A percentile compares a stretch with the other conserved stretches of the same genome.
Evolutionary conservation across 2,113 vertebrate species (phyloP).

Genomic region (Centropristis striata): DNA sequence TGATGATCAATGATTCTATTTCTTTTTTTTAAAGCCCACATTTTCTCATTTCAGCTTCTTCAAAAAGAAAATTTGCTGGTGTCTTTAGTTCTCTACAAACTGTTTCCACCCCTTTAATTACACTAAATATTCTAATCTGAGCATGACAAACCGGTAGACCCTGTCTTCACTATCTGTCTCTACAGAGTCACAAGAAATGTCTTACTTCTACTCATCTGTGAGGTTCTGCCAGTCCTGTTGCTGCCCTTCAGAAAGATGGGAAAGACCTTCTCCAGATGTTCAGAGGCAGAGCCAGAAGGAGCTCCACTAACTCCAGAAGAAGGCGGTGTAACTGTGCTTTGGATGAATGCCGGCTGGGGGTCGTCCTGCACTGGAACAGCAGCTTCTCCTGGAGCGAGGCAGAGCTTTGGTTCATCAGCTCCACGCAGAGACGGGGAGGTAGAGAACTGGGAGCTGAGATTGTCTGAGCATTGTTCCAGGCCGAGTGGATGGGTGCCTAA

Average conservation of each 20-base stretch:
- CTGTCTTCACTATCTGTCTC: not conserved
- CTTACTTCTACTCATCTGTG: conserved; percentile 56
- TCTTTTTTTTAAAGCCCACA: too few species aligned
- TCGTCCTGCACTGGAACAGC: not conserved
- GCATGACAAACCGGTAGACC: not conserved
- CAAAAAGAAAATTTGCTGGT: too few species aligned
- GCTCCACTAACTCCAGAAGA: not conserved
- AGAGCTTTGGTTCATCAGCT: not conserved
- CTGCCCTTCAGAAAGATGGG: conserved; percentile 60
- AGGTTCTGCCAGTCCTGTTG: not conserved
- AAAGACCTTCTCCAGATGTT: conserved; percentile 13
- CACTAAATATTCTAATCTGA: not conserved
- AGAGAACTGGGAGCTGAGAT: not conserved
- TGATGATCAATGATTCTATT: too few species aligned
- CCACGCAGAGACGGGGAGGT: not conserved
- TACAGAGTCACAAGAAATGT: not conserved
- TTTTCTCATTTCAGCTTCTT: too few species aligned
- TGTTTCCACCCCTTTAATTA: too few species aligned
- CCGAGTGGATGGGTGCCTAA: not conserved
- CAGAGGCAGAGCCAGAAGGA: conserved; percentile 2
- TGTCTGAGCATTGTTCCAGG: not conserved
- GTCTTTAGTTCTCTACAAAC: too few species aligned
- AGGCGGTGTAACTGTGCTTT: conserved; percentile 12
- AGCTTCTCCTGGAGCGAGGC: not conserved
- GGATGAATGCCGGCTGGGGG: not conserved